Conservation (phyloP, 2,113 vertebrate genomes). For the Neodon shergylaensis region DNA sequence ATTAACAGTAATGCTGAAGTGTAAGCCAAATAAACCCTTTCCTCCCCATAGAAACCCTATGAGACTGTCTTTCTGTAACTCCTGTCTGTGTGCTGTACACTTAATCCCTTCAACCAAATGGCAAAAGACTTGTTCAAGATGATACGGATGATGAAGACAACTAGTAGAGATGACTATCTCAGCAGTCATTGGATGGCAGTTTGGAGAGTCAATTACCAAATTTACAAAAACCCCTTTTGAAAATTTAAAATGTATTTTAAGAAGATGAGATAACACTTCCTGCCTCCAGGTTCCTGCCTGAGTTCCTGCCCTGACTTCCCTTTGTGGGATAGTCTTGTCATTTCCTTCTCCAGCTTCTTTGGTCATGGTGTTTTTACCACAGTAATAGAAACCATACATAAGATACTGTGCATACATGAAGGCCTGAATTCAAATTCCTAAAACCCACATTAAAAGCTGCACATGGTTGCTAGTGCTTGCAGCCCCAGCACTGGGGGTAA, state of each 20-base stretch:
- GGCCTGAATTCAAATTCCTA: neutral
- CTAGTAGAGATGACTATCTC: neutral
- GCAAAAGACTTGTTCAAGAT: neutral
- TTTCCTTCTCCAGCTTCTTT: neutral
- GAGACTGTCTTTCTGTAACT: neutral
- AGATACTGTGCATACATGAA: neutral
- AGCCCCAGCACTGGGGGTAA: neutral
- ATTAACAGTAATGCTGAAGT: no score
- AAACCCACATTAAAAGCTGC: neutral
- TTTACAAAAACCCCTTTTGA: neutral
- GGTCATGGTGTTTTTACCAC: neutral
- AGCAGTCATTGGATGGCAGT: neutral
- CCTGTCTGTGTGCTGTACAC: neutral
- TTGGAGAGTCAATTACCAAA: conserved; percentile 18
- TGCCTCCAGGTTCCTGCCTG: neutral
- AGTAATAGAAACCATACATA: neutral
- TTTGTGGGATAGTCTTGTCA: neutral
- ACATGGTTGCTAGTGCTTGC: neutral
- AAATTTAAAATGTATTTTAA: conserved; percentile 50
- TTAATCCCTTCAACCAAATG: neutral
- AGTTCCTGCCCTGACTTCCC: neutral
- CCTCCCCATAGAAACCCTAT: no score
- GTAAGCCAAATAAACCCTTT: no score
- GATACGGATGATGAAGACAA: neutral
- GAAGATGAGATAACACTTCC: neutral